These are phyloP conservation scores for Pharmacophagus antenor DNA, from an alignment of 2,888 invertebrate genomes.

Conservation along the genomic window DNA sequence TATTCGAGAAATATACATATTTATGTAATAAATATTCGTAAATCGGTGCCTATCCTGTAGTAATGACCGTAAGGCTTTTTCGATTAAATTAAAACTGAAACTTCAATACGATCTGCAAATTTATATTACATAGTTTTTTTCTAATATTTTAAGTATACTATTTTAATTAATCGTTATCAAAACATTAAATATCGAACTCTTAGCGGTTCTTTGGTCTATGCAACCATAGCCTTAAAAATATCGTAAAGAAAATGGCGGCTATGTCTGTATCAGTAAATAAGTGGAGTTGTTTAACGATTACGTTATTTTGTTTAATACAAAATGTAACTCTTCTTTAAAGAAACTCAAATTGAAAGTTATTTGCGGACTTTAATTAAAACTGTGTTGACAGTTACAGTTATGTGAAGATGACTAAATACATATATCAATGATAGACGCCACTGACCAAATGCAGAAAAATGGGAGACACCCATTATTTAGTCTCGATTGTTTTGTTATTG, in stretches of 20 bases:
- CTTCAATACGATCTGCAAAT: too few relatives aligned
- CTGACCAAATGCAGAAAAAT: constrained; percentile 74
- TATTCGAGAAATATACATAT: too few relatives aligned
- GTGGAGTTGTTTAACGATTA: constrained; percentile 54
- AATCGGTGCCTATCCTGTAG: too few relatives aligned
- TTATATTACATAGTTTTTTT: too few relatives aligned
- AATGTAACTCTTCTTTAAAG: constrained; percentile 54
- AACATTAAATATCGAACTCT: neutral
- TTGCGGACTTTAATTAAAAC: constrained; percentile 44
- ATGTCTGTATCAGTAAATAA: constrained; percentile 58
- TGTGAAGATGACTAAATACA: constrained; percentile 61
- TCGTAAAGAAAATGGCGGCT: constrained; percentile 68
- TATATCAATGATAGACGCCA: constrained; percentile 57
- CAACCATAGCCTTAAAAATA: constrained; percentile 13
- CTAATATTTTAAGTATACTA: too few relatives aligned
- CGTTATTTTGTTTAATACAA: constrained; percentile 43
- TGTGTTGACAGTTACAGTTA: constrained; percentile 61
- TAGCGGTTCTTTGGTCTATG: neutral
- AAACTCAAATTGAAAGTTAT: constrained; percentile 50
- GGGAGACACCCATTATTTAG: constrained; percentile 68
- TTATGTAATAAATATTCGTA: too few relatives aligned
- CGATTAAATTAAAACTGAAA: too few relatives aligned
- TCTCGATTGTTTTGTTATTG: constrained; percentile 64
- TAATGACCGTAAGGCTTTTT: too few relatives aligned
- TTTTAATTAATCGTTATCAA: neutral